Evolutionary conservation across 2,888 invertebrate genomes (phyloP), one percentile per base, ranked within the genome.

Genomic region (Phanerotoma sp.): DNA sequence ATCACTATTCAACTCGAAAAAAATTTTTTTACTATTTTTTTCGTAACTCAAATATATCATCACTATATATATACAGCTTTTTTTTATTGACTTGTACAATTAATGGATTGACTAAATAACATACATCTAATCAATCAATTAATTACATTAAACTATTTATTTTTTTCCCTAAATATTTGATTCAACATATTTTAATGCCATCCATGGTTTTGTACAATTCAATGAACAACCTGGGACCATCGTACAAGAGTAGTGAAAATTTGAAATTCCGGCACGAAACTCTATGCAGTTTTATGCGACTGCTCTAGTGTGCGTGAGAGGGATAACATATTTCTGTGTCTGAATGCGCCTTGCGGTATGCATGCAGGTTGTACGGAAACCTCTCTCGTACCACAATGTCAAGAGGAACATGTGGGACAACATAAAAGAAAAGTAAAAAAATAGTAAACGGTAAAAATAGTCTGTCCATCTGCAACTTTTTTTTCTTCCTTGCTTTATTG

Each of bases 231-330:
- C 30, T 30, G 30, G 18, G 11, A 45, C 42, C 16, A 28, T 45
- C 16, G 45, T 11, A 18, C 13, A 25, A 42, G 5, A 20, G 15
- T 2, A 45, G 30, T 30, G 30, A 25, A 25, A 45, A 45, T 30
- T 45, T 45, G 30, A 32, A 45, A 45, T 45, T 45, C 45, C 45
- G 18, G 30, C 30, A 32, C 32, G 32, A 15, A 32, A 30, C 18
- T 32, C 25, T 16, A 28, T 45, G 18, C 16, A 30, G 30, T 45
- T 25, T 45, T 30, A 45, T 45, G 32, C 38, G 20, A 16, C 16
- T 11, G 38, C 11, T 38, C 16, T 5, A 10, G 20, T 18, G 38
- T 18, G 38, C 38, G 38, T 38, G 38, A 38, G 38, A 18, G 18
- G 38, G 38, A 18, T 38, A 38, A 38, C 38, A 38, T 38, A 38